A percentile compares a stretch with the other conserved stretches of the same genome.
Conservation (phyloP, 2,113 vertebrate species). For the Phaethon lepturus region DNA sequence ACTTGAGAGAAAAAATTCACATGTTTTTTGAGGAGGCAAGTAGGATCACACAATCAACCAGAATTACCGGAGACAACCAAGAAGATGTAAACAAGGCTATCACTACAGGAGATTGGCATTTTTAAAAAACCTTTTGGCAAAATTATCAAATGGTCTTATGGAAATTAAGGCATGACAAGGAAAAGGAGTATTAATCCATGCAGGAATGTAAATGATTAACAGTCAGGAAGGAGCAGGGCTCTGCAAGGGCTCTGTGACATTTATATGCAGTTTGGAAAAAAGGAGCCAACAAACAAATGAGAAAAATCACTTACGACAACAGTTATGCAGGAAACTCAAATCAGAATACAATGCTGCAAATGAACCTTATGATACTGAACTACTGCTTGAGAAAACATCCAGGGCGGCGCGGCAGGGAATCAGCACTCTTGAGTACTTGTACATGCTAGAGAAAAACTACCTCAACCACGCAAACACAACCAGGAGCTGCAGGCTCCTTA, state of each 20-base stretch:
- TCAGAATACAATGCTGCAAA: neutral
- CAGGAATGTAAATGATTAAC: neutral
- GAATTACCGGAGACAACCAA: neutral
- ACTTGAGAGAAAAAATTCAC: neutral
- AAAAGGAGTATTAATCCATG: neutral
- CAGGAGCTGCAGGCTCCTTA: neutral
- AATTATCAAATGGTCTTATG: neutral
- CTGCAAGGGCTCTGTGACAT: neutral
- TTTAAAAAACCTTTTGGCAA: neutral
- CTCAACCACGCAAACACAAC: neutral
- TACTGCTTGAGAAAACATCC: neutral
- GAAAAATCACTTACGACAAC: neutral
- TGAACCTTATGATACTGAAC: neutral
- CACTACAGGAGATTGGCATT: neutral
- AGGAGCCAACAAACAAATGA: neutral
- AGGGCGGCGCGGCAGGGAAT: fast-evolving
- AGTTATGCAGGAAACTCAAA: neutral
- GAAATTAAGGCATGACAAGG: neutral
- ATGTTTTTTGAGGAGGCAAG: neutral
- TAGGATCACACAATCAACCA: neutral
- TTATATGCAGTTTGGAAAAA: neutral
- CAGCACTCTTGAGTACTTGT: neutral
- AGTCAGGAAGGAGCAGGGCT: neutral
- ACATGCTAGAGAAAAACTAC: neutral
- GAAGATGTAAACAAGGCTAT: neutral